phyloP scores from a whole-genome alignment of 1,140 invertebrate species.

The Laupala kohalensis region DNA sequence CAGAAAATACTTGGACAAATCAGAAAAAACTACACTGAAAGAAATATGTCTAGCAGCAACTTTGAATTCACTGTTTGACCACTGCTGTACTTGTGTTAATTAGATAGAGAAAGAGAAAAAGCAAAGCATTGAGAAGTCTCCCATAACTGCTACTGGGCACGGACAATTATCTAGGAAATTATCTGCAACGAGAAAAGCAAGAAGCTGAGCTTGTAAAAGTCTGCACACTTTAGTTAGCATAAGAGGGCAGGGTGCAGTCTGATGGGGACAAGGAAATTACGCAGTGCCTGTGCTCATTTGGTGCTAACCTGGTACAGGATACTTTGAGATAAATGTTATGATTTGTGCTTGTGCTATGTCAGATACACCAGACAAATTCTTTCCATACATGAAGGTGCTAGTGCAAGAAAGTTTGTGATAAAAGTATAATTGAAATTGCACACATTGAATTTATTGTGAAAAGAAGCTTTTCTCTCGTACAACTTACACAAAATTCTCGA shows the following conservation, averaged over 20 bases:
- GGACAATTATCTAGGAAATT: background rate
- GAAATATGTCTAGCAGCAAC: too few relatives aligned
- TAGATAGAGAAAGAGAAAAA: background rate
- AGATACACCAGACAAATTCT: background rate
- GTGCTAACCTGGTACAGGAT: background rate
- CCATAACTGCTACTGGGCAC: background rate
- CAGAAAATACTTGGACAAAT: too few relatives aligned
- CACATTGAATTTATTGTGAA: background rate
- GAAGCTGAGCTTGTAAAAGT: background rate
- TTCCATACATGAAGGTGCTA: background rate
- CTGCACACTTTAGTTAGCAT: background rate
- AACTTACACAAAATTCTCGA: background rate
- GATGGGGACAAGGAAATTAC: background rate
- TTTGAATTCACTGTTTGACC: background rate
- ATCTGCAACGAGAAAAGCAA: background rate
- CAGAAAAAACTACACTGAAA: too few relatives aligned
- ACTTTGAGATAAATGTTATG: background rate
- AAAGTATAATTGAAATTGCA: background rate
- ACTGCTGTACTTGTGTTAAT: background rate
- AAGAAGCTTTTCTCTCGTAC: background rate
- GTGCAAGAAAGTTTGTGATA: background rate
- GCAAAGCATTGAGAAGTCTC: background rate
- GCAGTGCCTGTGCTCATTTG: background rate
- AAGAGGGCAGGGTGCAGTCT: background rate
- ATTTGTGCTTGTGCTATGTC: background rate